A percentile compares a stretch with the other conserved stretches of the same genome.
Evolutionary conservation across 2,113 vertebrate species (phyloP).

Genomic region (Anoura caudifer): DNA sequence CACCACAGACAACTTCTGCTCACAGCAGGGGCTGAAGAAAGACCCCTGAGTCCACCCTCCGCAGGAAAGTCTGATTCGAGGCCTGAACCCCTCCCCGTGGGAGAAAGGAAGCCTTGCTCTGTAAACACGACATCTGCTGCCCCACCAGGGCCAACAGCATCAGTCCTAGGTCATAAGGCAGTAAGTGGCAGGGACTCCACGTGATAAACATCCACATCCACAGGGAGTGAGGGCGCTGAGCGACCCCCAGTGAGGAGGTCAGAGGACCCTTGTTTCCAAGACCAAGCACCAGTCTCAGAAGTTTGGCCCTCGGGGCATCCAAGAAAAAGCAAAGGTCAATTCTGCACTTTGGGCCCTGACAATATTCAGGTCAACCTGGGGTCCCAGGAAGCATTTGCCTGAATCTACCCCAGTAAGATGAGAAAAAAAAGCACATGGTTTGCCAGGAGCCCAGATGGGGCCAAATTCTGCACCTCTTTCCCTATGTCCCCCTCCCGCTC

Average conservation of each 20-base stretch:
- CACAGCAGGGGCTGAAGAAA: neutral
- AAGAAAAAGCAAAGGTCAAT: constrained; percentile 41
- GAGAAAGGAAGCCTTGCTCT: constrained; percentile 59
- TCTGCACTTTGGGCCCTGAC: constrained; percentile 42
- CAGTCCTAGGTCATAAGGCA: constrained; percentile 80
- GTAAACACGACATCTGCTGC: constrained; percentile 78
- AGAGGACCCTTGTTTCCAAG: constrained; percentile 40
- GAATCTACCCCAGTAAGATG: neutral
- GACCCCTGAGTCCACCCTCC: neutral
- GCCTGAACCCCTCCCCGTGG: neutral
- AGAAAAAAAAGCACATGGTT: neutral
- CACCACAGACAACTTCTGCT: constrained; percentile 39
- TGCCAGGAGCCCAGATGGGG: neutral
- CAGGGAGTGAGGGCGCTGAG: neutral
- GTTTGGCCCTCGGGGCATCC: constrained; percentile 40
- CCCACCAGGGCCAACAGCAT: constrained; percentile 60
- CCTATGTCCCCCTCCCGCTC: neutral
- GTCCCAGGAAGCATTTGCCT: neutral
- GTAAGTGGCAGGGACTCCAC: constrained; percentile 71
- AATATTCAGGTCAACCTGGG: neutral
- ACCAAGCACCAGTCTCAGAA: neutral
- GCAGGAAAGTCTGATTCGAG: constrained; percentile 44
- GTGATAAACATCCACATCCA: constrained; percentile 23
- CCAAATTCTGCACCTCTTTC: constrained; percentile 23
- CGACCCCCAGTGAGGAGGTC: neutral